Evolutionary conservation across 2,113 vertebrate genomes (phyloP).

Genomic region (Lagenorhynchus albirostris): DNA sequence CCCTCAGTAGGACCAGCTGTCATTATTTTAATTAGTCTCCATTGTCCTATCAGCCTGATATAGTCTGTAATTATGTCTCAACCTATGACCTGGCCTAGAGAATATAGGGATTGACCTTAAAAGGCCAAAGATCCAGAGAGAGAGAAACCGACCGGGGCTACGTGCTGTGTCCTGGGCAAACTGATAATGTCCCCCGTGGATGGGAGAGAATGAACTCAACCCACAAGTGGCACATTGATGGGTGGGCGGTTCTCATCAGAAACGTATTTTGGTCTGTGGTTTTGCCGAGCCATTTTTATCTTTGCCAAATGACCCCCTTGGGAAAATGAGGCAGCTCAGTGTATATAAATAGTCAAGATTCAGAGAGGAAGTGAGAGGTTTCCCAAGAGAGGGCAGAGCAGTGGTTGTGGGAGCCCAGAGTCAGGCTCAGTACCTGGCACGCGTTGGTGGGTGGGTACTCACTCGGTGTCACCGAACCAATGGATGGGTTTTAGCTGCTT

Average conservation of each 20-base stretch:
- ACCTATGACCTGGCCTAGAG: neutral
- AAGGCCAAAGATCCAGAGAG: neutral
- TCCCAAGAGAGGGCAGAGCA: conserved; percentile 10
- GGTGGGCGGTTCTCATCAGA: neutral
- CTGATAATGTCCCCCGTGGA: neutral
- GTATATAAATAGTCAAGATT: conserved; percentile 43
- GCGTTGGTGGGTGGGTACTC: accelerated
- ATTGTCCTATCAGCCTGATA: neutral
- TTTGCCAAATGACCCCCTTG: conserved; percentile 70
- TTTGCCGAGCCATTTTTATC: conserved; percentile 67
- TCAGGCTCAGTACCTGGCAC: neutral
- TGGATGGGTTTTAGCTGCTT: neutral
- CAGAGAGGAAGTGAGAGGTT: conserved; percentile 48
- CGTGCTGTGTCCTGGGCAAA: neutral
- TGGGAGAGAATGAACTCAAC: neutral
- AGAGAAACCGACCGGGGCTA: neutral
- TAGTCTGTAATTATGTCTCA: neutral
- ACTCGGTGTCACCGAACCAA: accelerated
- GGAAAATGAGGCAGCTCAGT: conserved; percentile 53
- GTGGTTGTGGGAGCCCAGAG: neutral
- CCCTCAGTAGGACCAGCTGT: neutral
- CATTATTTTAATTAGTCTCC: neutral
- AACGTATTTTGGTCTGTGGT: conserved; percentile 68
- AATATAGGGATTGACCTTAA: neutral
- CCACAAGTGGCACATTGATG: neutral